These are phyloP conservation scores for Harlomillsia oculata DNA, from an alignment of 1,140 invertebrate species.

Conservation along the genomic window DNA sequence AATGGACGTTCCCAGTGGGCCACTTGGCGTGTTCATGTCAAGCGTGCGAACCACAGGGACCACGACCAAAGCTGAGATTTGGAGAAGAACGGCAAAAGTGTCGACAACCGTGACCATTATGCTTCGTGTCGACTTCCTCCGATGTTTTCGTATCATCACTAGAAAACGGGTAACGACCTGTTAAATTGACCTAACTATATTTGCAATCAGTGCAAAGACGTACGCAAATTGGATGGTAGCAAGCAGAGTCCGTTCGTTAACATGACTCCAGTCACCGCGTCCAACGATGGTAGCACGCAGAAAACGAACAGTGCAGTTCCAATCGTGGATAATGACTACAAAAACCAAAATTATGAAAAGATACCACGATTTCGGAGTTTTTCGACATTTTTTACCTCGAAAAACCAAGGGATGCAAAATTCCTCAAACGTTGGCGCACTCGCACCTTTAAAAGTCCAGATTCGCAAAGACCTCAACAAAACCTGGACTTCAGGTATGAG, in stretches of 20 bases:
- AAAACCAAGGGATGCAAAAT: constrained; percentile 20
- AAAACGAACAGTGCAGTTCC: constrained; percentile 47
- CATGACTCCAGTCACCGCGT: constrained; percentile 45
- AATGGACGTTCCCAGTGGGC: constrained; percentile 20
- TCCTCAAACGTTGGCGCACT: constrained; percentile 12
- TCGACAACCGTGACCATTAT: too few relatives aligned
- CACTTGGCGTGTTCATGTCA: constrained; percentile 3
- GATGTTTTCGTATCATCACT: neutral
- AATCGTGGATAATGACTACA: constrained; percentile 45
- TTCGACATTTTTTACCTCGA: constrained; percentile 28
- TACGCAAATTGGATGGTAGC: constrained; percentile 44
- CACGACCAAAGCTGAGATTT: constrained; percentile 29
- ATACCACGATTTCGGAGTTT: too few relatives aligned
- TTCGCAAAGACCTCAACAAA: constrained; percentile 40
- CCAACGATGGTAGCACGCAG: constrained; percentile 45
- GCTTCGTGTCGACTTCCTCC: too few relatives aligned
- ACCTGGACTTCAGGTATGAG: constrained; percentile 42
- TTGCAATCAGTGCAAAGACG: constrained; percentile 1
- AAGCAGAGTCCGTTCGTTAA: constrained; percentile 46
- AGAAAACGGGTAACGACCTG: neutral
- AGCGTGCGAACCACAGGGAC: too few relatives aligned
- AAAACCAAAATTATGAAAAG: neutral
- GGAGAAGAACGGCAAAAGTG: constrained; percentile 37
- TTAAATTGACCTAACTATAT: neutral
- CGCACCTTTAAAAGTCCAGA: constrained; percentile 42